phyloP scores from a whole-genome alignment of 92 coral and sea anemone species.

The Palythoa grandiflora region DNA sequence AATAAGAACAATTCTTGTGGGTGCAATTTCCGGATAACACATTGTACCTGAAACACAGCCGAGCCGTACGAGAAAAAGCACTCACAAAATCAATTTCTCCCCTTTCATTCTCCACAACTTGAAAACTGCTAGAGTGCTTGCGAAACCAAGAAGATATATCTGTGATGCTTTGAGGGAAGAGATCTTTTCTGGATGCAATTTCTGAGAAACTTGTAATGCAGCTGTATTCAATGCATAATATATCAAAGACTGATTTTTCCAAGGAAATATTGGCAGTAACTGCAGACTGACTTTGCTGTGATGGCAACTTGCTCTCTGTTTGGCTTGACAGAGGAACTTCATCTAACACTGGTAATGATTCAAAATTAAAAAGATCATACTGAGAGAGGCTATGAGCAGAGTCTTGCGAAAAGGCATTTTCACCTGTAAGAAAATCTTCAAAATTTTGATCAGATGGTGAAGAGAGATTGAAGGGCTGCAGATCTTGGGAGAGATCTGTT shows the following conservation, averaged over 20 bases:
- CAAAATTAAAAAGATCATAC: slow-evolving; percentile 10
- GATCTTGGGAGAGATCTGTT: slow-evolving; percentile 6
- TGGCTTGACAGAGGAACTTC: background rate
- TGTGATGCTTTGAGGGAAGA: slow-evolving; percentile 54
- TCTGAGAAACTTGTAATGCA: slow-evolving; percentile 46
- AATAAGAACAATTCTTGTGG: slow-evolving; percentile 62
- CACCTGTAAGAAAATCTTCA: background rate
- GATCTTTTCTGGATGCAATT: slow-evolving; percentile 47
- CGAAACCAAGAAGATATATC: slow-evolving; percentile 55
- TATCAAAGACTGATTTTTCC: slow-evolving; percentile 63
- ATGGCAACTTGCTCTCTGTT: background rate
- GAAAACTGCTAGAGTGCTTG: slow-evolving; percentile 48
- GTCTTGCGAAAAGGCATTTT: slow-evolving; percentile 9
- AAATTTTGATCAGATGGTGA: background rate
- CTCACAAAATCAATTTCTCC: slow-evolving; percentile 43
- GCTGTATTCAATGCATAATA: slow-evolving; percentile 55
- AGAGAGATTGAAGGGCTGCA: background rate
- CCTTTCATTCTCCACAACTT: slow-evolving; percentile 49
- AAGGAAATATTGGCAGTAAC: background rate
- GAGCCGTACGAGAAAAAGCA: slow-evolving; percentile 49
- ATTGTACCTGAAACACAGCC: slow-evolving; percentile 58
- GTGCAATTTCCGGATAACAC: slow-evolving; percentile 34
- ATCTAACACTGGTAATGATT: background rate
- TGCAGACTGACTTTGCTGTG: background rate
- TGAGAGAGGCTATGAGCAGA: slow-evolving; percentile 27